phyloP scores from a whole-genome alignment of 2,113 vertebrate genomes.

The Rana temporaria region DNA sequence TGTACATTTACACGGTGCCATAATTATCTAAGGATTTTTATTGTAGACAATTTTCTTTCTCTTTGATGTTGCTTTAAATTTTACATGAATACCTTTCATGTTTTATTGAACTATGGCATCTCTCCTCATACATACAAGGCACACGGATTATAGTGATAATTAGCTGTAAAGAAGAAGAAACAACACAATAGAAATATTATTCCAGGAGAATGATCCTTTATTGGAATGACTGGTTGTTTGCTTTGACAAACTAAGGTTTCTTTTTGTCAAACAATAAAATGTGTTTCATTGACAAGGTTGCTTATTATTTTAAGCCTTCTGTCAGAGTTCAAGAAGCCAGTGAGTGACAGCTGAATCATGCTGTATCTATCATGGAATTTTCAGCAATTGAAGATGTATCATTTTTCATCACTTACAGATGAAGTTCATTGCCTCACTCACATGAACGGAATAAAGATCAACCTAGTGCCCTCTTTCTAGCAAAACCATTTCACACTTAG shows the following conservation, averaged over 20 bases:
- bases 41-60: neutral
- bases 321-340: conserved; percentile 54
- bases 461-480: conserved; percentile 58
- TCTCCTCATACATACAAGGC: neutral
- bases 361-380: conserved; percentile 46
- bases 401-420: conserved; percentile 62
- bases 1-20: too few relatives aligned
- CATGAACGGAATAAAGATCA: conserved; percentile 54
- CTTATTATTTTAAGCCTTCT: conserved; percentile 57
- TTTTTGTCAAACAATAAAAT: conserved; percentile 58
- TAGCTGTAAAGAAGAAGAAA: neutral
- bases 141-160: neutral
- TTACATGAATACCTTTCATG: neutral
- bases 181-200: neutral
- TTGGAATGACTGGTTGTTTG: conserved; percentile 22
- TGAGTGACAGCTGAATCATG: conserved; percentile 51
- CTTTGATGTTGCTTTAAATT: neutral
- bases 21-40: conserved; percentile 1
- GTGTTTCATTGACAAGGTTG: conserved; percentile 51
- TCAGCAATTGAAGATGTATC: conserved; percentile 55
- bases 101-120: neutral
- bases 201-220: neutral
- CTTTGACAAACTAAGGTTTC: conserved; percentile 51
- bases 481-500: conserved; percentile 66
- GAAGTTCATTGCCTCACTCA: conserved; percentile 60